Evolutionary conservation across 1,140 invertebrate genomes (phyloP).

Genomic region (Idris sp.): DNA sequence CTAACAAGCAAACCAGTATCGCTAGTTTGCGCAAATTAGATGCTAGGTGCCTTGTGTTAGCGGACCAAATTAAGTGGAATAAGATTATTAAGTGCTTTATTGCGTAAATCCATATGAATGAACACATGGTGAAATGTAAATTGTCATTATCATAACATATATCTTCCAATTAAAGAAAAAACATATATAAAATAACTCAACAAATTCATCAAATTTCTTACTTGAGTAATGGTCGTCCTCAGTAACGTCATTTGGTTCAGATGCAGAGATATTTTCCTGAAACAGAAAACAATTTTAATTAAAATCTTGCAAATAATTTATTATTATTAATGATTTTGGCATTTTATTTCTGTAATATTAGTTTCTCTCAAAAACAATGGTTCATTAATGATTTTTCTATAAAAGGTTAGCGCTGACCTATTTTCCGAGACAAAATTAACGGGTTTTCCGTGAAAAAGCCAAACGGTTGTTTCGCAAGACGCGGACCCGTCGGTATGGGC

Average conservation of each 20-base stretch:
- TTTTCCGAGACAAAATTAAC: conserved; percentile 55
- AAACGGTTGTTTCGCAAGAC: conserved; percentile 56
- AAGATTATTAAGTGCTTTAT: conserved; percentile 47
- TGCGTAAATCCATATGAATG: background rate
- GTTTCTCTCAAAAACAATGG: too few species aligned
- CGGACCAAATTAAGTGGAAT: conserved; percentile 56
- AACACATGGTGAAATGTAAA: too few species aligned
- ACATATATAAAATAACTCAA: too few species aligned
- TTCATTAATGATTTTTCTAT: too few species aligned
- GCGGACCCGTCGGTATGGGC: conserved; percentile 60
- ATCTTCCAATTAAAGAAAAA: too few species aligned
- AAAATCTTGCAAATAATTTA: too few species aligned
- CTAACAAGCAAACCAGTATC: conserved; percentile 41
- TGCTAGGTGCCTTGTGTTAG: conserved; percentile 30
- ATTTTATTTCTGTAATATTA: too few species aligned
- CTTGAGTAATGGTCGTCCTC: conserved; percentile 85
- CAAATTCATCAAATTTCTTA: too few species aligned
- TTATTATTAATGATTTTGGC: too few species aligned
- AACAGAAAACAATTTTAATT: conserved; percentile 75
- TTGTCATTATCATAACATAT: too few species aligned
- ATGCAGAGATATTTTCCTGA: conserved; percentile 84
- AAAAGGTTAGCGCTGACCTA: conserved; percentile 15
- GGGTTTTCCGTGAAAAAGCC: conserved; percentile 54
- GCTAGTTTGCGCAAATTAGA: conserved; percentile 37
- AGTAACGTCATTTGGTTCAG: conserved; percentile 83